Evolutionary conservation across 2,888 invertebrate genomes (phyloP), one percentile per base, ranked within the genome.

Genomic region (Anthophora plumipes): DNA sequence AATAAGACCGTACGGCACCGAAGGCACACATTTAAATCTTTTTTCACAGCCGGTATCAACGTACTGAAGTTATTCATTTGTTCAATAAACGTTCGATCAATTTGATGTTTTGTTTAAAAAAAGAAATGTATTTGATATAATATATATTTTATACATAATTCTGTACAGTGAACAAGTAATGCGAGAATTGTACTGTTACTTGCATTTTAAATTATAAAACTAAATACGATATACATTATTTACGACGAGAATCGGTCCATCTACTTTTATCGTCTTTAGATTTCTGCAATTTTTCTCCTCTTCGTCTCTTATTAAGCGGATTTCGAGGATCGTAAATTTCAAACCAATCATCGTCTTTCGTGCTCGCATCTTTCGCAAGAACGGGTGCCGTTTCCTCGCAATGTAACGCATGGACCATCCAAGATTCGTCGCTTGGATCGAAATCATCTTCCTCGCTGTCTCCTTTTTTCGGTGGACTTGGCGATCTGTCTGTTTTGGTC

Each of bases 241-340:
- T 80, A 41, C 55, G 80, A 12, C 70, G 82, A 11, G 81, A 82
- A 20, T 75, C 69, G 25, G 20, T 37, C 8, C 60, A 80, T 0
- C 71, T 68, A 43, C 46, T 66, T 59, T 50, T 76, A 9, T 80
- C 75, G 3, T 84, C 79, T 14, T 14, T 82, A 43, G 46, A 17
- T 74, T 82, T 84, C 7, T 69, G 14, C 39, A 72, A 77, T 22
- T 81, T 89, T 82, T 92, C 93, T 20, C 93, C 98, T 70, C 99
- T 95, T 92, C 98, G 96, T 66, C 99, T 94, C 94, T 98, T 98
- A 89, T 98, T 99, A 6, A 99, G 93, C 0, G 98, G 97, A 94
- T 99, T 99, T 83, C 99, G 94, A 0, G 99, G 99, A 94, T 99
- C 99, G 90, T 97, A 97, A 41, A 99, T 98, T 92, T 99, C 98